These are phyloP conservation scores for Muntiacus reevesi DNA, from an alignment of 2,113 vertebrate species.

Conservation along the genomic window DNA sequence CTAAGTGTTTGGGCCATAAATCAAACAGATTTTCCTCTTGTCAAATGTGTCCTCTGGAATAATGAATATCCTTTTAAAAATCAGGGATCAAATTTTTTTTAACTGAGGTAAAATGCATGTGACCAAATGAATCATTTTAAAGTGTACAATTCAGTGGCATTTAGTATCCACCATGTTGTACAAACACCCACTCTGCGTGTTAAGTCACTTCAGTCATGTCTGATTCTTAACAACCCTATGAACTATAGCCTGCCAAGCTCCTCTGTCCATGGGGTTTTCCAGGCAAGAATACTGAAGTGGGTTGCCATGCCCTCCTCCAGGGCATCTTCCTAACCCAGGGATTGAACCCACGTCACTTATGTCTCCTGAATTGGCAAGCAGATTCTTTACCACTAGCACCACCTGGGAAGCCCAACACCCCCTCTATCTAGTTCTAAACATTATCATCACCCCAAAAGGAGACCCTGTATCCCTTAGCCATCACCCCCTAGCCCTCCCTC, in stretches of 20 bases:
- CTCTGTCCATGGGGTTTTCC: background rate
- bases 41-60: background rate
- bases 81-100: background rate
- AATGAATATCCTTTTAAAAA: background rate
- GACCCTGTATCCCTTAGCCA: rapidly evolving
- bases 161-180: no score
- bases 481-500: background rate
- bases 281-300: background rate
- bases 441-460: background rate
- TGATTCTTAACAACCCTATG: background rate
- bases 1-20: background rate
- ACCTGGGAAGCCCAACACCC: background rate
- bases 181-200: background rate
- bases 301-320: background rate
- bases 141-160: background rate
- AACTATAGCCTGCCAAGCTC: background rate
- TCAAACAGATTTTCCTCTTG: background rate
- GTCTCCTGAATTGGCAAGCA: background rate
- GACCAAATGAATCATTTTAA: background rate
- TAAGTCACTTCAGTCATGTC: background rate
- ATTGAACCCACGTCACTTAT: background rate
- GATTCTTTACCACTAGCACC: background rate
- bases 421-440: background rate
- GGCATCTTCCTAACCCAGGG: background rate
- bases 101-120: background rate